Conservation (phyloP, 2,113 vertebrate species). For the Ceratotherium simum region DNA sequence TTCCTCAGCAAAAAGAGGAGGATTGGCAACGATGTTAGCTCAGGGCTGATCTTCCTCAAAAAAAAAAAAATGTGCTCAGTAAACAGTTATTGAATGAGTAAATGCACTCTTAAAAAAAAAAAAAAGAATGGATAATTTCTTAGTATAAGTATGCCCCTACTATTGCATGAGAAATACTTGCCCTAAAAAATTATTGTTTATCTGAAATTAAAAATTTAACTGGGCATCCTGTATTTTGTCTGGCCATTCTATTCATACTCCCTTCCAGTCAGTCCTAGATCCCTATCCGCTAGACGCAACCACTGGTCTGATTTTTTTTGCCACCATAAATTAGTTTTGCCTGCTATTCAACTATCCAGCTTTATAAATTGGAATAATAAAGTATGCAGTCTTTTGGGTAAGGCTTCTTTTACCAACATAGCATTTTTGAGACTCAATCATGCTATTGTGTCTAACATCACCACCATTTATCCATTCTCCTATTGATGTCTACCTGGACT, state of each 20-base stretch:
- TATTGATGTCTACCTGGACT: not conserved
- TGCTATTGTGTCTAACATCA: not conserved
- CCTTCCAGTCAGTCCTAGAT: not conserved
- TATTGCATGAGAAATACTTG: not conserved
- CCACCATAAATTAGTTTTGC: not conserved
- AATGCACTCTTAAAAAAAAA: too few species aligned
- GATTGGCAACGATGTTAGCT: too few species aligned
- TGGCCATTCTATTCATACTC: not conserved
- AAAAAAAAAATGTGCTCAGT: too few species aligned
- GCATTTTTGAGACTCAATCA: not conserved
- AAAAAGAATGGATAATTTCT: not conserved
- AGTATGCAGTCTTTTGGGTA: not conserved
- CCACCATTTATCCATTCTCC: not conserved
- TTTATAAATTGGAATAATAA: not conserved
- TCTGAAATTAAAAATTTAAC: not conserved
- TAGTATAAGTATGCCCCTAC: not conserved
- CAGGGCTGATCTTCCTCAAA: too few species aligned
- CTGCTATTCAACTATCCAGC: not conserved
- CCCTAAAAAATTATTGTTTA: not conserved
- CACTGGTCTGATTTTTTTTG: not conserved
- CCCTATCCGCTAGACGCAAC: too few species aligned
- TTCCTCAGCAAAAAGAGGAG: too few species aligned
- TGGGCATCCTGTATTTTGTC: not conserved
- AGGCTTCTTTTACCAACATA: not conserved
- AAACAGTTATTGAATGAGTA: too few species aligned